phyloP scores from a whole-genome alignment of 2,888 invertebrate genomes.

The Phymatocera aterrima region DNA sequence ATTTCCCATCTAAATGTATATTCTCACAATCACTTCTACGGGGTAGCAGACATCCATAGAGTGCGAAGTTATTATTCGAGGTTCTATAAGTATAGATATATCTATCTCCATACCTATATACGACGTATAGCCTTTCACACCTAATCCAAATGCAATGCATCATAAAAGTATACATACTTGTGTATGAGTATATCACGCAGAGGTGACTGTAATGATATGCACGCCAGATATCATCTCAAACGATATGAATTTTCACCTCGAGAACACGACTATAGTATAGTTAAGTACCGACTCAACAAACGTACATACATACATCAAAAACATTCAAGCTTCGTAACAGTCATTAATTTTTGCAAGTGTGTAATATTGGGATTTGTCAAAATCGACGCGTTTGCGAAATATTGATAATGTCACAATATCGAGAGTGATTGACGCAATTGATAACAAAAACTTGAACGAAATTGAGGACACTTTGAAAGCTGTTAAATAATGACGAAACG shows the following conservation, averaged over 20 bases:
- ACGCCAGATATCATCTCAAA: neutral
- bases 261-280: neutral
- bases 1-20: neutral
- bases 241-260: slow-evolving; percentile 8
- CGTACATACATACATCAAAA: too few species aligned
- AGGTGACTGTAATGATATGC: neutral
- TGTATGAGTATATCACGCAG: slow-evolving; percentile 8
- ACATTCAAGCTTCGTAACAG: neutral
- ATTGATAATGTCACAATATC: neutral
- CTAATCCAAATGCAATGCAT: slow-evolving; percentile 25
- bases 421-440: neutral
- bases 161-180: slow-evolving; percentile 2
- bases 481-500: neutral
- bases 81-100: neutral
- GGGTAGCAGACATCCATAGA: neutral
- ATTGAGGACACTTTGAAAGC: neutral
- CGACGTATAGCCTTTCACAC: neutral
- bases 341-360: neutral
- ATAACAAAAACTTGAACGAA: neutral
- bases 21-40: neutral
- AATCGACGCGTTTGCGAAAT: neutral
- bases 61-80: neutral
- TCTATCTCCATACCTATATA: too few species aligned
- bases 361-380: neutral
- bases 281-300: too few species aligned